A percentile compares a stretch with the other conserved stretches of the same genome.
Evolutionary conservation across 2,888 invertebrate species (phyloP).

Genomic region (Chloromyia formosa): DNA sequence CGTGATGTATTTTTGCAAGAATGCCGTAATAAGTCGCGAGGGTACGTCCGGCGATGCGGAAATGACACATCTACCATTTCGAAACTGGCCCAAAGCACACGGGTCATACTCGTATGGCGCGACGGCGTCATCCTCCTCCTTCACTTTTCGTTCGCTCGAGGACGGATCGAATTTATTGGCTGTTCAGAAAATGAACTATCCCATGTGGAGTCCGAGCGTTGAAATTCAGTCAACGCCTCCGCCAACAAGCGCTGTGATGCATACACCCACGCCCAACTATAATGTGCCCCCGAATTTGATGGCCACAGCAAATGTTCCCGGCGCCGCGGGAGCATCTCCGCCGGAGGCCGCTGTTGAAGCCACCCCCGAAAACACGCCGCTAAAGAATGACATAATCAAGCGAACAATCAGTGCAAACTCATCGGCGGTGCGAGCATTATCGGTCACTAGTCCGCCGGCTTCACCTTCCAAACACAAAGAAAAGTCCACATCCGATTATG

Average conservation of each 20-base stretch:
- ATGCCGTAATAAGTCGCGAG: constrained; percentile 35
- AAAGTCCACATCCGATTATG: constrained; percentile 67
- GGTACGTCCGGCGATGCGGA: constrained; percentile 3
- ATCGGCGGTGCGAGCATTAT: constrained; percentile 73
- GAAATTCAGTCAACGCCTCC: constrained; percentile 61
- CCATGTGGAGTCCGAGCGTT: constrained; percentile 62
- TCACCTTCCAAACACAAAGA: constrained; percentile 74
- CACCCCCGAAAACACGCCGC: constrained; percentile 87
- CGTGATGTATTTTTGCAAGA: constrained; percentile 42
- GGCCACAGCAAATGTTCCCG: constrained; percentile 52
- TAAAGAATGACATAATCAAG: constrained; percentile 68
- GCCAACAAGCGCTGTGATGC: constrained; percentile 65
- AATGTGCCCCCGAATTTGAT: constrained; percentile 60
- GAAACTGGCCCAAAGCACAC: neutral
- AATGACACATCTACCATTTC: neutral
- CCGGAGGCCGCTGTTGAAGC: constrained; percentile 90
- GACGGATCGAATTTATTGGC: constrained; percentile 49
- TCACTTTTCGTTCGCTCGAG: constrained; percentile 51
- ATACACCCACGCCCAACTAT: constrained; percentile 66
- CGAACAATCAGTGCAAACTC: constrained; percentile 69
- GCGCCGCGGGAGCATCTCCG: constrained; percentile 73
- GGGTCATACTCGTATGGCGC: constrained; percentile 25
- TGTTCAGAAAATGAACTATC: constrained; percentile 50
- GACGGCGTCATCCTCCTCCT: constrained; percentile 44
- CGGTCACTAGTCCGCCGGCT: constrained; percentile 70